These are phyloP conservation scores for Zeuzera pyrina DNA, from an alignment of 2,888 invertebrate genomes.

Conservation along the genomic window DNA sequence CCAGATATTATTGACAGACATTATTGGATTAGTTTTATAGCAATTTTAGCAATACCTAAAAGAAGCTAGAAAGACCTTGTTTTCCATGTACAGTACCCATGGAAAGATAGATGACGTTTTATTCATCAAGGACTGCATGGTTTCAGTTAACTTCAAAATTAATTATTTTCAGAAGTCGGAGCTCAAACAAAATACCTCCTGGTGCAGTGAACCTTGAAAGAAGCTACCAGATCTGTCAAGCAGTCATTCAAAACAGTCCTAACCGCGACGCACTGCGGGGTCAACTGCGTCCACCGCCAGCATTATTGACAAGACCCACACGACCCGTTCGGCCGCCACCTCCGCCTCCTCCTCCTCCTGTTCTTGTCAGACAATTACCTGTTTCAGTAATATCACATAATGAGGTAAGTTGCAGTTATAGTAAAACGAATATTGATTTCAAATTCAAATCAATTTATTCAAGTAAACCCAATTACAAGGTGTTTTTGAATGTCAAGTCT, in stretches of 20 bases:
- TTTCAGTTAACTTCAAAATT: too few species aligned
- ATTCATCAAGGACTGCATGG: too few species aligned
- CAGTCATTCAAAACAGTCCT: slow-evolving; percentile 94
- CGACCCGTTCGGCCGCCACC: slow-evolving; percentile 45
- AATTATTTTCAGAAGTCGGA: slow-evolving; percentile 70
- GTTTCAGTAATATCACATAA: slow-evolving; percentile 70
- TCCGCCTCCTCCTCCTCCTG: slow-evolving; percentile 53
- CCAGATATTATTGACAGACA: too few species aligned
- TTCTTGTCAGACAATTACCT: slow-evolving; percentile 75
- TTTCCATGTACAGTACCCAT: too few species aligned
- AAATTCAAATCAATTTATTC: too few species aligned
- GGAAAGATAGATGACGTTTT: too few species aligned
- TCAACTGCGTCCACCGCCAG: slow-evolving; percentile 89
- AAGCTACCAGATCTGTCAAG: slow-evolving; percentile 95
- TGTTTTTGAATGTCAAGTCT: too few species aligned
- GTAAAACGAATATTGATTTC: too few species aligned
- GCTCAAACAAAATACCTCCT: slow-evolving; percentile 85
- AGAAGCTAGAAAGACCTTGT: too few species aligned
- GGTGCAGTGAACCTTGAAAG: slow-evolving; percentile 94
- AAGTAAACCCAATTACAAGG: too few species aligned
- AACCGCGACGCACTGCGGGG: slow-evolving; percentile 90
- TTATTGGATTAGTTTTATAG: too few species aligned
- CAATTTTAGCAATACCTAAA: too few species aligned
- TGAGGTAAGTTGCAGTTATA: slow-evolving; percentile 44
- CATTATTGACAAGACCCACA: slow-evolving; percentile 73